Evolutionary conservation across 2,113 vertebrate genomes (phyloP).

Genomic region (Ctenomys sociabilis): DNA sequence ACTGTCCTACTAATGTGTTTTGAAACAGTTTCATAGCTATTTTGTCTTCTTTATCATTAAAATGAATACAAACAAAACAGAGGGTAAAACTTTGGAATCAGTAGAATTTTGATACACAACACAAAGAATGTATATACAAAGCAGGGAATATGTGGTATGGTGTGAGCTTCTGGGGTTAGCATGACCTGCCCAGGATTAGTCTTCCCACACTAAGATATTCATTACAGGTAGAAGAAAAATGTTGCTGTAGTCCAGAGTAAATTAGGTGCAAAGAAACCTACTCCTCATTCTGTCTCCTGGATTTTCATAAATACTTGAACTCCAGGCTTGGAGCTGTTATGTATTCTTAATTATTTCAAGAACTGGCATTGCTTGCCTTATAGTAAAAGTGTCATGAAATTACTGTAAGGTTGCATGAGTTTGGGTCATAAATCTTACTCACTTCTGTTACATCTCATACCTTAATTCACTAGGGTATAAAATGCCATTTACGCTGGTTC

Average conservation of each 20-base stretch:
- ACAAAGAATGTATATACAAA: neutral
- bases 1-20: too few species aligned
- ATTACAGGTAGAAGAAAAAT: slow-evolving; percentile 74
- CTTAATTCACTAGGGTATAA: slow-evolving; percentile 88
- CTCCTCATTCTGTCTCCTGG: slow-evolving; percentile 67
- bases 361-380: slow-evolving; percentile 79
- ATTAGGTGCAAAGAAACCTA: slow-evolving; percentile 73
- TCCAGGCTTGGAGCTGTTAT: slow-evolving; percentile 73
- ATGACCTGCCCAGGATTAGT: slow-evolving; percentile 25
- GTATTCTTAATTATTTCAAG: slow-evolving; percentile 86
- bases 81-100: slow-evolving; percentile 29
- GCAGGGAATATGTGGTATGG: slow-evolving; percentile 20
- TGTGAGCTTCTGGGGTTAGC: slow-evolving; percentile 49
- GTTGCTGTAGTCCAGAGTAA: slow-evolving; percentile 64
- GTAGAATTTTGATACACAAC: neutral
- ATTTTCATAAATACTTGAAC: slow-evolving; percentile 77
- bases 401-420: slow-evolving; percentile 86
- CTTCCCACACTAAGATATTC: slow-evolving; percentile 67
- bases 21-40: too few species aligned
- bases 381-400: slow-evolving; percentile 86
- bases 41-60: too few species aligned
- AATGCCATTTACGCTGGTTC: slow-evolving; percentile 86
- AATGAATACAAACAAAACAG: neutral
- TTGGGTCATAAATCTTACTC: slow-evolving; percentile 87
- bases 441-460: slow-evolving; percentile 86